Evolutionary conservation across 2,113 vertebrate genomes (phyloP).

Genomic region (Arothron firmamentum): DNA sequence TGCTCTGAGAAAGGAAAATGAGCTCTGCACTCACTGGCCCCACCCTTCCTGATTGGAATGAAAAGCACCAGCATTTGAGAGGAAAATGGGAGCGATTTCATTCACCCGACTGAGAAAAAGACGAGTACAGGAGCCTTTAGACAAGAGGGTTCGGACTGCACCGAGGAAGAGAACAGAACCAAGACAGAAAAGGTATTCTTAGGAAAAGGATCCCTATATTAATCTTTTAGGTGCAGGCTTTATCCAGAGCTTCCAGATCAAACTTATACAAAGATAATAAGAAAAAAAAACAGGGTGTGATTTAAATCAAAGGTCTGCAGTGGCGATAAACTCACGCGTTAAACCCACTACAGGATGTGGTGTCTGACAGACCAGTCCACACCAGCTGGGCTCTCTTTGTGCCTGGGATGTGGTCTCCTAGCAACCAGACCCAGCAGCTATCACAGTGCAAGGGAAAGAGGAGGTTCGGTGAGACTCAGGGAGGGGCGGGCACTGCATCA

Average conservation of each 20-base stretch:
- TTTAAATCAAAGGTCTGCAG: slow-evolving; percentile 40
- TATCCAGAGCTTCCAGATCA: neutral
- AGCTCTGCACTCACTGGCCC: slow-evolving; percentile 43
- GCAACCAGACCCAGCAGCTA: slow-evolving; percentile 90
- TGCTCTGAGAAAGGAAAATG: slow-evolving; percentile 44
- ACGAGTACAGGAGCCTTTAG: slow-evolving; percentile 15
- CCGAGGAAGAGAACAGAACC: neutral
- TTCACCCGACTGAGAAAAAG: slow-evolving; percentile 47
- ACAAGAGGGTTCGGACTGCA: neutral
- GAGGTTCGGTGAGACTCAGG: slow-evolving; percentile 69
- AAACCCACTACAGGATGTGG: slow-evolving; percentile 69
- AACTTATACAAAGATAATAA: neutral
- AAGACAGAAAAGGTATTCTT: slow-evolving; percentile 26
- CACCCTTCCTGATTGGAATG: slow-evolving; percentile 52
- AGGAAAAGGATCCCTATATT: slow-evolving; percentile 8
- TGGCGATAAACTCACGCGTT: slow-evolving; percentile 54
- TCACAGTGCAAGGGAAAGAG: slow-evolving; percentile 75
- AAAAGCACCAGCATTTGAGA: slow-evolving; percentile 51
- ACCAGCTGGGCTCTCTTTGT: slow-evolving; percentile 93
- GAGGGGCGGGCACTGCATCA: slow-evolving; percentile 73
- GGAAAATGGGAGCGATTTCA: slow-evolving; percentile 56
- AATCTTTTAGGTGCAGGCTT: neutral
- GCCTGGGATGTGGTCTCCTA: slow-evolving; percentile 87
- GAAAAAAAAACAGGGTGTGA: slow-evolving; percentile 14
- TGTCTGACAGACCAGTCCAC: slow-evolving; percentile 80